Percentiles rank a stretch among this genome's conserved stretches.
Evolutionary conservation across 2,797 vertebrate species (phyloP).

Genomic region (Momotus momota): DNA sequence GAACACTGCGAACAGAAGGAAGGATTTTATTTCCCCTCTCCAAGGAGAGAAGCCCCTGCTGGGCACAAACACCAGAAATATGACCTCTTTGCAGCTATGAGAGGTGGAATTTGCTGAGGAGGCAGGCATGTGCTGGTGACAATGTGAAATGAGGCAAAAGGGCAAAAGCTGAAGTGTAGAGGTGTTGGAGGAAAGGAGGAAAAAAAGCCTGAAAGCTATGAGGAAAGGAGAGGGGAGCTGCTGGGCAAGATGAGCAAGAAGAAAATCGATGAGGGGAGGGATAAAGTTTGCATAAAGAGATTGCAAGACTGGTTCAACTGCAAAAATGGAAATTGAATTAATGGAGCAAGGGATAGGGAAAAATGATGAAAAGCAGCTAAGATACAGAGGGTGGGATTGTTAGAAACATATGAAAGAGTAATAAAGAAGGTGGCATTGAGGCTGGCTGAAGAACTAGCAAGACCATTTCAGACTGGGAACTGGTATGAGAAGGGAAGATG

Average conservation of each 20-base stretch:
- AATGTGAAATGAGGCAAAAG: accelerated
- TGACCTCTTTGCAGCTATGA: not conserved
- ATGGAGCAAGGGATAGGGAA: not conserved
- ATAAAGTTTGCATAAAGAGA: not conserved
- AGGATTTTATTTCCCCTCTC: not conserved
- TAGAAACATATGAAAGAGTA: not conserved
- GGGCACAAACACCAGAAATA: not conserved
- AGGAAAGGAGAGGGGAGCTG: not conserved
- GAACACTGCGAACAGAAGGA: not conserved
- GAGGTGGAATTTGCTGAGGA: not conserved
- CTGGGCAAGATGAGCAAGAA: not conserved
- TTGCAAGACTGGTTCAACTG: not conserved
- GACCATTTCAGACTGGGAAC: not conserved
- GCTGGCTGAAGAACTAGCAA: not conserved
- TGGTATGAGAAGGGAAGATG: not conserved
- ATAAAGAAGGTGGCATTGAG: not conserved
- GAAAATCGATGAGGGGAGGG: not conserved
- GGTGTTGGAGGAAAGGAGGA: not conserved
- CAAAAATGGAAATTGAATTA: not conserved
- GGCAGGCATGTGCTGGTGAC: not conserved
- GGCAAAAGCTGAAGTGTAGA: not conserved
- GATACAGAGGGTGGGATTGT: not conserved
- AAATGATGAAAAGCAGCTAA: not conserved
- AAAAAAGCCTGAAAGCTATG: not conserved
- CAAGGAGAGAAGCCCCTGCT: not conserved